Base-by-base conservation (phyloP, 2,113 vertebrate species). In the Trichomycterus rosablanca region DNA sequence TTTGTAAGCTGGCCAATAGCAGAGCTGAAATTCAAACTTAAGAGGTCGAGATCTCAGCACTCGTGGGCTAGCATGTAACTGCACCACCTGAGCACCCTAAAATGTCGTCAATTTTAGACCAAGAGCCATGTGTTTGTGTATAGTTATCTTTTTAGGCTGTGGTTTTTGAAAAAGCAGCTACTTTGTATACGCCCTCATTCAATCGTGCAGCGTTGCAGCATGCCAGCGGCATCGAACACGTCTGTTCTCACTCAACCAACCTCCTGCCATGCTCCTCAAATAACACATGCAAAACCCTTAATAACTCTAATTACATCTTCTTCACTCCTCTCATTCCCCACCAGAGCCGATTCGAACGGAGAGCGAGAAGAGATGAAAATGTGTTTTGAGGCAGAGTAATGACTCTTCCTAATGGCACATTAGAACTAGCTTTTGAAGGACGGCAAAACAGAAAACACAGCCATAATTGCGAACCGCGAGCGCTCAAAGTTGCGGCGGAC, bases 301-400 rank as follows among this genome's bases (percentile, higher is more conserved):
- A 61, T 55, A 68, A 40, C 43, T 40, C 42, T 30, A 54, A 44
- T 59, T 19, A 54, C 22, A 44, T 60, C 54, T 56, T 60, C 37
- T 56, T 56, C 42, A 48, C 16, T 50, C 22, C 51, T 18, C 35
- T 59, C 28, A 35, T 19, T 4, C 15, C 32, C 20, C 11, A 12
- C 32, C 20, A 35, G 54, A 40, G 51, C 19, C 16, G 1, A n/a
- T n/a, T 19, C 22, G 23, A 24, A 24, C 24, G 45, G 22, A 55
- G 37, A 51, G 51, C 11, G 12, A 32, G 43, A 50, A 26, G 53
- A 48, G 64, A 46, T 68, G 50, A 39, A 55, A 56, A 55, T 30
- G 43, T 54, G 26, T 68, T 68, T 55, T 20, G 60, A 39, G 61
- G 19, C 52, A 44, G 40, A 30, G 24, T 65, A 57, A 72, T 55